Percentiles rank a stretch among this genome's conserved stretches.
These are phyloP conservation scores for Nemotelus pantherinus DNA, from an alignment of 2,888 invertebrate species.

Conservation along the genomic window DNA sequence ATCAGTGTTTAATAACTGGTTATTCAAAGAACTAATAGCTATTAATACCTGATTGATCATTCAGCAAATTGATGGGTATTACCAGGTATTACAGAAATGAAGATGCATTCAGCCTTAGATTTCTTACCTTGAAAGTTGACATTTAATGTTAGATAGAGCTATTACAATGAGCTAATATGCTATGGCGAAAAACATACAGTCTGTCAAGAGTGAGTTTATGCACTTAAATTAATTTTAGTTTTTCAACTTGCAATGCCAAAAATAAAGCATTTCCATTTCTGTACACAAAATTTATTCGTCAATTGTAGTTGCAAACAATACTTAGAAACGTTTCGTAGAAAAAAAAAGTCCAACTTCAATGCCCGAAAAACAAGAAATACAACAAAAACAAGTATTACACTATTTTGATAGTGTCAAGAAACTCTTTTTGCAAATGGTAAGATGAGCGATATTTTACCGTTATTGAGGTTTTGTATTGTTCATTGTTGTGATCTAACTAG, in stretches of 20 bases:
- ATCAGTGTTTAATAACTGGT: too few species aligned
- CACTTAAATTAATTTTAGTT: not conserved
- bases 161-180: too few species aligned
- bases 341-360: conserved; percentile 1
- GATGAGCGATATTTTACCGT: not conserved
- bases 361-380: not conserved
- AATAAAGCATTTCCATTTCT: not conserved
- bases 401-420: conserved; percentile 15
- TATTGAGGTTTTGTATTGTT: not conserved
- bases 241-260: not conserved
- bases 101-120: too few species aligned
- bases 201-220: not conserved
- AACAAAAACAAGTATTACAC: not conserved
- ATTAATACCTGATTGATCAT: too few species aligned
- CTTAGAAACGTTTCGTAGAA: not conserved
- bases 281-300: not conserved
- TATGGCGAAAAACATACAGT: too few species aligned
- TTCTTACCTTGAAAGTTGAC: too few species aligned
- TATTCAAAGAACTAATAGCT: too few species aligned
- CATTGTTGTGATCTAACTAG: not conserved
- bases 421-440: not conserved
- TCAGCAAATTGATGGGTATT: too few species aligned
- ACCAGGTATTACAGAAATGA: too few species aligned
- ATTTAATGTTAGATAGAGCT: too few species aligned
- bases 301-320: not conserved